Percentiles rank a stretch among this genome's conserved stretches.
Conservation (phyloP, 2,113 vertebrate species). For the Pheucticus melanocephalus region DNA sequence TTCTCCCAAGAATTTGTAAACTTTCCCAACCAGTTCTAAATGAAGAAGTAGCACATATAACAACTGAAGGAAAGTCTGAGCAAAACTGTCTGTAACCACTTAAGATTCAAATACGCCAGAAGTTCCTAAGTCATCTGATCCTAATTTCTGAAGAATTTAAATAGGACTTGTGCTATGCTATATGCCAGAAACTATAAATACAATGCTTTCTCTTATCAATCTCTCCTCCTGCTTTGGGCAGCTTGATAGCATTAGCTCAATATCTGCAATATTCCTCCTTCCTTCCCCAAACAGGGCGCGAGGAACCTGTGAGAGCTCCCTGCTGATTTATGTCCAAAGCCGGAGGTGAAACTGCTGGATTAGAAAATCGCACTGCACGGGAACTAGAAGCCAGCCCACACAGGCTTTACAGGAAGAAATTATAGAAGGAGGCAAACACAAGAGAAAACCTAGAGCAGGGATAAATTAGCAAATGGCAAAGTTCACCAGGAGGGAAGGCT, state of each 20-base stretch:
- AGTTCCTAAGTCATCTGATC: conserved; percentile 56
- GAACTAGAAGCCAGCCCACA: conserved; percentile 22
- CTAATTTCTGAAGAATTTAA: conserved; percentile 59
- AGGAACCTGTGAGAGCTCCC: not conserved
- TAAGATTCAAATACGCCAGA: conserved; percentile 28
- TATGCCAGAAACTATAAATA: conserved; percentile 46
- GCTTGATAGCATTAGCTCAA: not conserved
- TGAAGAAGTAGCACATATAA: not conserved
- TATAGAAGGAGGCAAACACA: not conserved
- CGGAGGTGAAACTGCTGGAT: not conserved
- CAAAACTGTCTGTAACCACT: conserved; percentile 44
- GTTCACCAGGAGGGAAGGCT: not conserved
- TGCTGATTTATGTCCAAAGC: conserved; percentile 7
- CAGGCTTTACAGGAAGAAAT: conserved; percentile 20
- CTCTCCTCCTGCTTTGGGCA: not conserved
- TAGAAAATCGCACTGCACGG: not conserved
- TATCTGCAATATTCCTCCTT: not conserved
- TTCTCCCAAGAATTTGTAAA: not conserved
- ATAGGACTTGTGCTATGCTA: not conserved
- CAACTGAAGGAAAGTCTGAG: conserved; percentile 18
- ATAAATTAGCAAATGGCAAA: not conserved
- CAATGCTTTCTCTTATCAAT: conserved; percentile 31
- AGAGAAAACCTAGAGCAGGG: not conserved
- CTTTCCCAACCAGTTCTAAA: not conserved
- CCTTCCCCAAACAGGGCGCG: not conserved